A percentile compares a stretch with the other conserved stretches of the same genome.
phyloP scores from a whole-genome alignment of 1,140 invertebrate species.

The Melanaphis sacchari region DNA sequence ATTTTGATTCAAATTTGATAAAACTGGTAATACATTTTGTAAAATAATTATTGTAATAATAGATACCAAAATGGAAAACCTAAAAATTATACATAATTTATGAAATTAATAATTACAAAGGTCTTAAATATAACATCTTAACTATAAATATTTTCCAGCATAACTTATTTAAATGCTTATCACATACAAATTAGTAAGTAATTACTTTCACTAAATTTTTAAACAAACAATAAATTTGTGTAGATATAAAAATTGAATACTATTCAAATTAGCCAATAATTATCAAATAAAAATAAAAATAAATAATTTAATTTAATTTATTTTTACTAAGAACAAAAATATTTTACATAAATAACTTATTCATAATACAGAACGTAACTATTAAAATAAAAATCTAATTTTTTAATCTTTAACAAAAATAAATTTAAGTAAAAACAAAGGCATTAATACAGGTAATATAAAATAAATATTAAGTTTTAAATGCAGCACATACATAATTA shows the following conservation, averaged over 20 bases:
- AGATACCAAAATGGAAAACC: constrained; percentile 43
- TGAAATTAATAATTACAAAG: not conserved
- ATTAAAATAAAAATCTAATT: not conserved
- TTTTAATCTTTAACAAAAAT: not conserved
- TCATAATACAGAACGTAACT: not conserved
- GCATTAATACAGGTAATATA: not conserved
- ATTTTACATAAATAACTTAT: not conserved
- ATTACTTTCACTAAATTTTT: not conserved
- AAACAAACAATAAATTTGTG: not conserved
- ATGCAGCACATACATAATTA: not conserved
- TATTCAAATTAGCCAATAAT: not conserved
- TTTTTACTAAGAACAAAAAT: not conserved
- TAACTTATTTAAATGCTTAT: not conserved
- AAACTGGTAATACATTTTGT: constrained; percentile 12
- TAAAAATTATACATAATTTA: constrained; percentile 17
- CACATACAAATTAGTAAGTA: not conserved
- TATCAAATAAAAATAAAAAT: not conserved
- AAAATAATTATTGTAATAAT: constrained; percentile 37
- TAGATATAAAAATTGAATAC: not conserved
- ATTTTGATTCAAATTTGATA: constrained; percentile 22
- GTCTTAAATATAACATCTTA: not conserved
- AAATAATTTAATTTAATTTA: not conserved
- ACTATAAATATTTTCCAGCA: not conserved
- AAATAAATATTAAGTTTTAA: not conserved
- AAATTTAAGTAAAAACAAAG: not conserved